phyloP scores from a whole-genome alignment of 2,113 vertebrate species.

The Plecotus auritus region DNA sequence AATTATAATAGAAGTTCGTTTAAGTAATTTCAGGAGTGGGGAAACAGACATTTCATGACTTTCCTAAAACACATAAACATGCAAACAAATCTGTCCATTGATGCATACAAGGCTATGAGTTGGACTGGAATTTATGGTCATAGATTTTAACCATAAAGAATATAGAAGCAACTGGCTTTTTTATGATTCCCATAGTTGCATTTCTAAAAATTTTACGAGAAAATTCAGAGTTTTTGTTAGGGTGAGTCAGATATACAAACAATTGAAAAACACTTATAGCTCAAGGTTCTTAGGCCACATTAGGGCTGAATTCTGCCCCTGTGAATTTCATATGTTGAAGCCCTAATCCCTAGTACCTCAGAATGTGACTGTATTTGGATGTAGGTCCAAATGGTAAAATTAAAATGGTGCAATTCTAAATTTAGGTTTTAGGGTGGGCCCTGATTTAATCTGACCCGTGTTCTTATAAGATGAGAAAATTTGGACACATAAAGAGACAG shows the following conservation, averaged over 20 bases:
- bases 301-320: not conserved
- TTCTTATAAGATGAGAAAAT: not conserved
- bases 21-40: not conserved
- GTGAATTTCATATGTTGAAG: not conserved
- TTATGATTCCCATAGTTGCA: not conserved
- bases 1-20: not conserved
- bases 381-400: not conserved
- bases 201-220: not conserved
- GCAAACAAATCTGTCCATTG: not conserved
- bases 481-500: not conserved
- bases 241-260: too few relatives aligned
- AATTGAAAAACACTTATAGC: not conserved
- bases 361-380: not conserved
- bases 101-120: not conserved
- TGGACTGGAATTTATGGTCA: not conserved
- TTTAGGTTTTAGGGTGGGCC: not conserved
- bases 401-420: not conserved
- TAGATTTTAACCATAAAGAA: not conserved
- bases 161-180: not conserved
- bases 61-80: not conserved
- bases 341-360: not conserved
- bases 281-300: not conserved
- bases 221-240: not conserved
- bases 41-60: not conserved
- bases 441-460: not conserved